Evolutionary conservation across 2,113 vertebrate species (phyloP), one percentile per base, ranked within the genome.

Genomic region (Corapipo altera): DNA sequence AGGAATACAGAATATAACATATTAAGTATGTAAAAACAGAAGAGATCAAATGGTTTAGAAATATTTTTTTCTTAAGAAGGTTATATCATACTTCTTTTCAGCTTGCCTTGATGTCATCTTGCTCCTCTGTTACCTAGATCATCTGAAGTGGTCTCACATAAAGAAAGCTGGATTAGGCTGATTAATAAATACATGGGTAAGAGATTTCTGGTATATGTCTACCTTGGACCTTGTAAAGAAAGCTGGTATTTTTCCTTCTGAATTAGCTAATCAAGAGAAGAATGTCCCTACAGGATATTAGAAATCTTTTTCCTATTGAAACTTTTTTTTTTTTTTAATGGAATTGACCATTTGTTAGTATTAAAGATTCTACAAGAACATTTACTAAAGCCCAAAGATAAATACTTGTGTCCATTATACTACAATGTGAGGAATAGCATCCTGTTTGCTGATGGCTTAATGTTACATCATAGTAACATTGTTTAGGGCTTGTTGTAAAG

Each of bases 191-290:
- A 66, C 8, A 33, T 13, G 5, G 32, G 2, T 54, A 76, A 89
- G 41, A 70, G 14, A 91, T 75, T 75, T 65, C 65, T 65, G 32
- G 26, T 75, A 35, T 54, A n/a, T 13, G 37, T 54, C 20, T 61
- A 21, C 41, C 22, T 87, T 0, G 0, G 44, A 10, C 85, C 2
- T 0, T 57, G 24, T 17, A 41, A 85, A 78, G 28, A 65, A 76
- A 79, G 49, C 8, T 82, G 28, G 3, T 85, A 46, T 89, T 94
- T 89, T 89, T 69, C 22, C 5, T 73, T 94, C n/a, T 87, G 18
- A 48, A 2, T 91, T 65, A 57, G 48, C 43, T 70, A 26, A 70
- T 80, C 14, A 30, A 70, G 18, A 76, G 24, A 67, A 52, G 11
- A 71, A 28, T 81, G 27, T 75, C 46, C 22, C 18, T 24, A 44